Evolutionary conservation across 2,113 vertebrate genomes (phyloP), one percentile per base, ranked within the genome.

Genomic region (Scomber scombrus): DNA sequence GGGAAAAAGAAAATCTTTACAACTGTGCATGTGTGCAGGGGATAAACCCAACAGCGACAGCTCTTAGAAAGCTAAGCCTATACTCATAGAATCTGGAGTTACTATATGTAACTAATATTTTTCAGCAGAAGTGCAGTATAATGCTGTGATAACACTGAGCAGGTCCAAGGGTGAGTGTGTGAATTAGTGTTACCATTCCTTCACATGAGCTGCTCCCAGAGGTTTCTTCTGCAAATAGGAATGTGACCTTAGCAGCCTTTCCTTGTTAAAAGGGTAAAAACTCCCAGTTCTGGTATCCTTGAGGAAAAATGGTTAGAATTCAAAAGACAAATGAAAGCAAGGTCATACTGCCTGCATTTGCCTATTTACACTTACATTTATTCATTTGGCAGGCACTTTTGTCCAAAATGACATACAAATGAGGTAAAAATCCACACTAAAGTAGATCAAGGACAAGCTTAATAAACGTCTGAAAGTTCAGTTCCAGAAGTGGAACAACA

Each of bases 211-310:
- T 79, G 58, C 67, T 89, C 82, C 85, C 72, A 13, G 21, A 72
- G 84, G 80, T 66, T 81, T 72, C 55, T 4, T 70, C 82, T 87
- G 70, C 70, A 88, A 81, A 88, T 75, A 69, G 46, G 71, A 82
- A 63, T 52, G 14, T 43, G 54, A 82, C 68, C 71, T 66, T 2
- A 47, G 62, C 62, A 52, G 60, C 31, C 69, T 66, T 46, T 62
- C 15, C 50, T 56, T 72, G 26, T 79, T 64, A 50, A 75, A 68
- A 55, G 50, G 63, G 45, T 54, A 51, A 43, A 61, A 80, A 18
- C 11, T 62, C 52, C 50, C 50, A 10, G 18, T 40, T 10, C 23
- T 49, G 8, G 1, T 13, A 67, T 57, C 21, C 50, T 52, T 66
- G 19, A 40, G 55, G 10, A 7, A 45, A 70, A 74, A 63, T 31